Base-by-base conservation (phyloP, 2,888 invertebrate species). In the Eugnorisma glareosa region DNA sequence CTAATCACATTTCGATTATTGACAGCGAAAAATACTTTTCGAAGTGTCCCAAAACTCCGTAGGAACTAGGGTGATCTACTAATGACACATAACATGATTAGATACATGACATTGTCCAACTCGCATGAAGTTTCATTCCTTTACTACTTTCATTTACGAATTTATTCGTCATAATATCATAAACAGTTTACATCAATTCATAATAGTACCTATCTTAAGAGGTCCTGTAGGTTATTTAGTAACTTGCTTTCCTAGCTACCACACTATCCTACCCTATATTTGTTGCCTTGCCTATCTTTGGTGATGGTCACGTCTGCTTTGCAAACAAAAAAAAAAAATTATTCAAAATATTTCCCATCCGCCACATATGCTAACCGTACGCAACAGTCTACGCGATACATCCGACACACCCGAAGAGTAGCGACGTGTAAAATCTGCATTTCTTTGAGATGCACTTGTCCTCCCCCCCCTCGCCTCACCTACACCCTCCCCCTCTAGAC, bases 371-470 rank as follows among this genome's bases (percentile, higher is more conserved):
- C 92, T 21, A 72, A 90, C 93, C 75, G 77, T 94, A 92, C 93
- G 8, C 75, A 77, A 70, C 82, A 86, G 85, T 81, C 75, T 87
- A 68, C 91, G 89, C 95, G 94, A 95, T 95, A 95, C 94, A 94
- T 93, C 92, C 94, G 91, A 91, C 93, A 93, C 94, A 91, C 94
- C 94, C 94, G 93, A 95, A 95, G 96, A 95, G 96, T 94, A 96
- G 96, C 96, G 96, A 96, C 96, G 96, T 96, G 96, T 96, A 96
- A 96, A 96, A 96, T 96, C 96, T 96, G 96, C 96, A 96, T 96
- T 96, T 96, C 96, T 96, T 96, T 96, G 96, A 96, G 96, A 96
- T 96, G 96, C 96, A 96, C 96, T 96, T 96, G 96, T 96, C 93
- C 92, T 91, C 91, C 87, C 80, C 83, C 93, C 63, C 15, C n/a